Evolutionary conservation across 2,113 vertebrate genomes (phyloP), one percentile per base, ranked within the genome.

Genomic region (Indicator maculatus): DNA sequence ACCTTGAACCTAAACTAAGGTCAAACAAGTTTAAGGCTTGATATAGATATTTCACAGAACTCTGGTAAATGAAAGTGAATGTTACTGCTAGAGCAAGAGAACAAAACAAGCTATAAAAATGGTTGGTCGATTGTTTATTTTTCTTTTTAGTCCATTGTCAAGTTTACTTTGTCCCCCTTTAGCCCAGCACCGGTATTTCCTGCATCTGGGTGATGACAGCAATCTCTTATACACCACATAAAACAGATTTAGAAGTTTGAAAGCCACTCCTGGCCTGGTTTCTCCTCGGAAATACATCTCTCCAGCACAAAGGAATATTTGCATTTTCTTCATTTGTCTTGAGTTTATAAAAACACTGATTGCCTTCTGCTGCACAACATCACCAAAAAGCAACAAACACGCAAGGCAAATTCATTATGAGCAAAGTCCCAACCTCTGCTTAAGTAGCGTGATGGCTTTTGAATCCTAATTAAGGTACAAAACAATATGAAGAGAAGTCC

Each of bases 71-170:
- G 85, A 95, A 95, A 90, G 94, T 95, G 91, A 97, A 97, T 84
- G 94, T 96, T 95, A 90, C 93, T 96, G 70, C 81, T 94, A 88
- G 86, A 94, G 78, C 47, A 93, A 86, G 65, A 95, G 69, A 91
- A 96, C 50, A 86, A 95, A 95, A 91, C 90, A 93, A 95, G 95
- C 91, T 83, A 66, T 95, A 93, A 96, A 96, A 95, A 91, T 3
- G 87, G 94, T 77, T 89, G 94, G 90, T 86, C 7, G 9, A 76
- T 96, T 97, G 96, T 96, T 97, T 97, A 95, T 97, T 96, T 97
- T 96, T 97, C 96, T 97, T 96, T 97, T 97, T 95, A 96, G 95
- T 93, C 94, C 90, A 96, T 96, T 97, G 96, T 96, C 92, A 17
- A 95, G 94, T 96, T 96, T 96, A 95, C 71, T 97, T 96, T 96